Conservation (phyloP, 2,888 invertebrate genomes). For the Conomelus anceps region DNA sequence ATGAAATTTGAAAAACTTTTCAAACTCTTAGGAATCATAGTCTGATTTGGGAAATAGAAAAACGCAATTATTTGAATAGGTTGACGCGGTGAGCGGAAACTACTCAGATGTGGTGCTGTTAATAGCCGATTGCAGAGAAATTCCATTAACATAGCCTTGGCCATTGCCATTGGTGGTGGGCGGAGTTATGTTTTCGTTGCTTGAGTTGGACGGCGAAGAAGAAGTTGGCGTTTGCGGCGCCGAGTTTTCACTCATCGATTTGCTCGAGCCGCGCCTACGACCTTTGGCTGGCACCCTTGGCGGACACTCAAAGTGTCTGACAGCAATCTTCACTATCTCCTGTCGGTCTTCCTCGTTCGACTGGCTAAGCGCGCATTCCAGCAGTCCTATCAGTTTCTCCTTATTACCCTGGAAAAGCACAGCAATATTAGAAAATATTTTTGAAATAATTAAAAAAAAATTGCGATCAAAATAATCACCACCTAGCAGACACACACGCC, state of each 20-base stretch:
- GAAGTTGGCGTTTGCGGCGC: constrained; percentile 12
- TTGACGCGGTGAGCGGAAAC: no score
- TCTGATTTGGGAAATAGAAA: no score
- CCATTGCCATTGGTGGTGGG: no score
- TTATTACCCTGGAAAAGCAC: constrained; percentile 1
- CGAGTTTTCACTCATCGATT: constrained; percentile 19
- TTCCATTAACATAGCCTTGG: no score
- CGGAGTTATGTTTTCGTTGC: not conserved
- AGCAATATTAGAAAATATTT: no score
- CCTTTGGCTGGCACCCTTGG: not conserved
- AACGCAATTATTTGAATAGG: no score
- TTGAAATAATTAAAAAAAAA: no score
- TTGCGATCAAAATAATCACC: no score
- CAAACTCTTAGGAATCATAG: no score
- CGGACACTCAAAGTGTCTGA: not conserved
- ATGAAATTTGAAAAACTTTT: not conserved
- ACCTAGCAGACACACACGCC: no score
- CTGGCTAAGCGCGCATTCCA: constrained; percentile 14
- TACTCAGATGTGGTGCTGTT: no score
- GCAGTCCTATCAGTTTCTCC: constrained; percentile 19
- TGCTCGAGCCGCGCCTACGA: constrained; percentile 23
- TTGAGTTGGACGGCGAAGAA: not conserved
- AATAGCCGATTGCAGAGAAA: no score
- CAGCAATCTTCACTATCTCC: not conserved
- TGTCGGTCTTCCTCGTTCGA: not conserved